phyloP scores from a whole-genome alignment of 2,113 vertebrate genomes.

The Tylochromis polylepis region DNA sequence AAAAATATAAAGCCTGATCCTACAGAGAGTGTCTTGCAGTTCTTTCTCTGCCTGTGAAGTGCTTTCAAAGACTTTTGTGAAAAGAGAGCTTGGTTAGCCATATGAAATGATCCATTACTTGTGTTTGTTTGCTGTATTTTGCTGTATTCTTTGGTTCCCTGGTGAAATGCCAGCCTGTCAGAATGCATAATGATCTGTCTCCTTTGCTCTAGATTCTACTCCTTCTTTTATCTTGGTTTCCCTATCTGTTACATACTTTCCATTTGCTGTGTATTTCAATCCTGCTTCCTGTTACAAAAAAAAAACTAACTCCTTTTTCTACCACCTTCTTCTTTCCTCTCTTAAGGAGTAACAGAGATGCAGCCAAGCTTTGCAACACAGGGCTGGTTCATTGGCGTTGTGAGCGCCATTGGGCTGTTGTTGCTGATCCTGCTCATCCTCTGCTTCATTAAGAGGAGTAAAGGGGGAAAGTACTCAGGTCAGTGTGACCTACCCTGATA shows the following conservation, averaged over 20 bases:
- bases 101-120: conserved; percentile 52
- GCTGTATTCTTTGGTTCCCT: conserved; percentile 11
- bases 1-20: conserved; percentile 44
- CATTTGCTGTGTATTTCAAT: not conserved
- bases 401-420: conserved; percentile 79
- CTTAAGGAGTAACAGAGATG: conserved; percentile 52
- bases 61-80: conserved; percentile 47
- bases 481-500: not conserved
- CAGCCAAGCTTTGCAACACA: conserved; percentile 73
- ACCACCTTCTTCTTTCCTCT: not conserved
- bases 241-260: not conserved
- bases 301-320: not conserved
- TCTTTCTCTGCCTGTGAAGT: conserved; percentile 29
- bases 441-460: conserved; percentile 88
- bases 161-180: conserved; percentile 17
- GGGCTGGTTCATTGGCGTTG: conserved; percentile 87
- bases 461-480: conserved; percentile 92
- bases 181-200: not conserved
- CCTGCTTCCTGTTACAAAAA: not conserved
- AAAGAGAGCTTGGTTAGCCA: conserved; percentile 29
- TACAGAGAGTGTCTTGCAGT: conserved; percentile 15
- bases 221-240: not conserved
- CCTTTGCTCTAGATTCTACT: conserved; percentile 12
- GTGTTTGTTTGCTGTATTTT: conserved; percentile 40
- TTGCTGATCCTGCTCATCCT: conserved; percentile 82